phyloP scores from a whole-genome alignment of 2,888 invertebrate genomes.

The Drosophila subsilvestris region DNA sequence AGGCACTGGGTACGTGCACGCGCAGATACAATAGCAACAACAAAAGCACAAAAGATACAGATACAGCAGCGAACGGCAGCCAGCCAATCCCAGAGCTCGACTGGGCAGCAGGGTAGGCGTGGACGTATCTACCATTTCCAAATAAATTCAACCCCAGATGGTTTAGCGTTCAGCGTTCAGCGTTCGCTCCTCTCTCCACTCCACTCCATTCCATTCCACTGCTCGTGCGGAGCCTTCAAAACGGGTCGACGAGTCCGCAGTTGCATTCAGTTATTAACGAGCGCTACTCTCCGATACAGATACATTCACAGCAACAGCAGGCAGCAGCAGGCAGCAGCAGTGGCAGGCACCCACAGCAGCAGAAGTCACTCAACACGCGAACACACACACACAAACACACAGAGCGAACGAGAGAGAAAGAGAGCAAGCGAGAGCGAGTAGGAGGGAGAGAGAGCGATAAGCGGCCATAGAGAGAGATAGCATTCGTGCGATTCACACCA shows the following conservation, averaged over 20 bases:
- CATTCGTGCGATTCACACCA: conserved; percentile 61
- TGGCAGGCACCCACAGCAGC: conserved; percentile 61
- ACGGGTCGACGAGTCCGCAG: conserved; percentile 81
- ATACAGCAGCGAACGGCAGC: conserved; percentile 13
- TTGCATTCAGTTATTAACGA: conserved; percentile 83
- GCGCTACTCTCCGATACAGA: conserved; percentile 80
- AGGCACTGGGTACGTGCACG: conserved; percentile 4
- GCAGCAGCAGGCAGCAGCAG: conserved; percentile 42
- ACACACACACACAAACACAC: conserved; percentile 35
- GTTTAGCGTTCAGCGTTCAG: conserved; percentile 17
- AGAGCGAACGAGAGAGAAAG: conserved; percentile 1
- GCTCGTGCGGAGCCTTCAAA: conserved; percentile 66
- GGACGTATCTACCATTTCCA: conserved; percentile 80
- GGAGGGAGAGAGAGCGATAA: conserved; percentile 1
- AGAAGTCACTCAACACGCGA: conserved; percentile 77
- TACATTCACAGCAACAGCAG: conserved; percentile 50
- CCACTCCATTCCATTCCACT: conserved; percentile 31
- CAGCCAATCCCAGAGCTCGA: conserved; percentile 72
- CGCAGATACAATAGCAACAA: conserved; percentile 23
- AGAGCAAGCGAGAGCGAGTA: conserved; percentile 25
- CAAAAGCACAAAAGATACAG: conserved; percentile 31
- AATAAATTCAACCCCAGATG: conserved; percentile 74
- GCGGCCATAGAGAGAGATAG: not conserved
- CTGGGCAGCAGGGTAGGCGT: conserved; percentile 76
- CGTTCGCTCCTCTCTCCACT: conserved; percentile 3